Evolutionary conservation across 2,888 invertebrate genomes (phyloP).

Genomic region (Vanessa cardui): DNA sequence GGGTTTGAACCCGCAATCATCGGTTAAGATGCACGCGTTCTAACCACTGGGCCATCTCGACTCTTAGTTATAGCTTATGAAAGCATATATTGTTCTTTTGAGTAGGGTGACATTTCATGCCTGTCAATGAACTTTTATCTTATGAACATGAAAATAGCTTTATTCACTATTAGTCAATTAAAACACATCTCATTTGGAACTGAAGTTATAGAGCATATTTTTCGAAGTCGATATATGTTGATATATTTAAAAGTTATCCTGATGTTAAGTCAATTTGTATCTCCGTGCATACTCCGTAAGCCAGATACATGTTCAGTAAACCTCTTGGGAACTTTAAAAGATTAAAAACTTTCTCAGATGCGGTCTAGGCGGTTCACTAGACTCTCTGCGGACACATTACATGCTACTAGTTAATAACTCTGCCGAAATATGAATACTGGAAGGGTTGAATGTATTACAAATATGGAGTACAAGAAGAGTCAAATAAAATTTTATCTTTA

Average conservation of each 20-base stretch:
- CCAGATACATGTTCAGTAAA: slow-evolving; percentile 6
- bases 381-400: slow-evolving; percentile 8
- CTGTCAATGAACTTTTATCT: no score
- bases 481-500: no score
- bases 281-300: slow-evolving; percentile 8
- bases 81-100: no score
- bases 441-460: not conserved
- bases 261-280: slow-evolving; percentile 9
- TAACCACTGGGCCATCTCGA: no score
- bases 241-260: slow-evolving; percentile 1
- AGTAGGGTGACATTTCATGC: no score
- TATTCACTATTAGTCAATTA: no score
- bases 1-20: no score
- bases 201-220: not conserved
- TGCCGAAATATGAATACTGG: not conserved
- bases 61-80: no score
- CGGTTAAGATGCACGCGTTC: no score
- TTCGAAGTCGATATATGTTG: not conserved
- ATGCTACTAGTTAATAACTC: slow-evolving; percentile 4
- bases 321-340: slow-evolving; percentile 12
- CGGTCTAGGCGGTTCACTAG: slow-evolving; percentile 5
- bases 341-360: slow-evolving; percentile 10
- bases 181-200: not conserved
- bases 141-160: no score
- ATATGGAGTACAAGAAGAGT: not conserved